Conservation (phyloP, 2,888 invertebrate genomes). For the Patella ulyssiponensis region DNA sequence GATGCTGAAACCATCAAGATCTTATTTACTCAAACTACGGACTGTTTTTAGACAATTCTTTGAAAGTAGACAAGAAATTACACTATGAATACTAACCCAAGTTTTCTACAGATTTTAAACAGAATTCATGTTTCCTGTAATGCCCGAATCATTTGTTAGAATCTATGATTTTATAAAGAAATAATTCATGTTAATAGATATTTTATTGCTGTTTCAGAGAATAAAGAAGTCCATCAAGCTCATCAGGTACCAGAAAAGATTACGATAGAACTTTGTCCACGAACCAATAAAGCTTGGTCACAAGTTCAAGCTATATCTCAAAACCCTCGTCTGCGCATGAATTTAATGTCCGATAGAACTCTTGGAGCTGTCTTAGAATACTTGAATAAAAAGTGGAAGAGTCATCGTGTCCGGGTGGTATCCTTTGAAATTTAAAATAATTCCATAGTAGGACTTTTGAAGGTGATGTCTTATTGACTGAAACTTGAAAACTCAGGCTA, state of each 20-base stretch:
- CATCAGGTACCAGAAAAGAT: conserved; percentile 85
- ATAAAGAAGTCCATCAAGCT: conserved; percentile 57
- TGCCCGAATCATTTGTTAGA: too few relatives aligned
- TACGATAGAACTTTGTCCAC: conserved; percentile 83
- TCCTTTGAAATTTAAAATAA: conserved; percentile 45
- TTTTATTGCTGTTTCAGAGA: conserved; percentile 2
- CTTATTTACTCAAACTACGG: too few relatives aligned
- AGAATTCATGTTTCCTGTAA: too few relatives aligned
- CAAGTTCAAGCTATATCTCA: conserved; percentile 87
- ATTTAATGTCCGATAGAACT: conserved; percentile 83
- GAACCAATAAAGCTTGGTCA: conserved; percentile 85
- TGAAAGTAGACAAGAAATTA: too few relatives aligned
- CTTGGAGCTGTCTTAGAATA: conserved; percentile 81
- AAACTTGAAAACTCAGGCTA: neutral
- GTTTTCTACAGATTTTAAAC: too few relatives aligned
- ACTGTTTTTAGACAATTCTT: too few relatives aligned
- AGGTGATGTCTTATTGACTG: too few relatives aligned
- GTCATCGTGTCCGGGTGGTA: conserved; percentile 68
- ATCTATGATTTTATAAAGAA: too few relatives aligned
- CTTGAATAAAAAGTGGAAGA: conserved; percentile 85
- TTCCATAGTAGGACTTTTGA: neutral
- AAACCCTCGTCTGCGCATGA: conserved; percentile 87
- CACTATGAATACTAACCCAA: too few relatives aligned
- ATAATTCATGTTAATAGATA: too few relatives aligned
- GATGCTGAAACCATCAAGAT: too few relatives aligned